phyloP scores from a whole-genome alignment of 2,888 invertebrate species.

The Ormyrus nitidulus region DNA sequence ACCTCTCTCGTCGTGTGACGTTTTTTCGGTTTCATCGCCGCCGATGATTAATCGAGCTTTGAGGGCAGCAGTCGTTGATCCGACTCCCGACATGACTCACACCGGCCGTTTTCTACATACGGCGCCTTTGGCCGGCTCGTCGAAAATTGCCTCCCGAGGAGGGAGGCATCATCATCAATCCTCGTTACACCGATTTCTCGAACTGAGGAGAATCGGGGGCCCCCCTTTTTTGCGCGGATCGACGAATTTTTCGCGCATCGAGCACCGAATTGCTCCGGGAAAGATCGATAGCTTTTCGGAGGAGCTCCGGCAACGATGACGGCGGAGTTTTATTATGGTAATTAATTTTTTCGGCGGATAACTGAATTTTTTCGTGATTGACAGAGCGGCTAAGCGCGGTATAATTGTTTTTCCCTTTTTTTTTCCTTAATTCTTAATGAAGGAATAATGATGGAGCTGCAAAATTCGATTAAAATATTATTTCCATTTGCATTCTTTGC shows the following conservation, averaged over 20 bases:
- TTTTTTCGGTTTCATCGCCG: constrained; percentile 54
- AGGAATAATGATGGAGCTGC: no score
- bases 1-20: constrained; percentile 31
- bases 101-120: neutral
- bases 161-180: constrained; percentile 53
- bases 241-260: constrained; percentile 29
- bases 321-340: constrained; percentile 39
- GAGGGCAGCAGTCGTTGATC: constrained; percentile 48
- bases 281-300: neutral
- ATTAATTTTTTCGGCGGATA: constrained; percentile 33
- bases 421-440: no score
- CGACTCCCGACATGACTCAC: constrained; percentile 50
- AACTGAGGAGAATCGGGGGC: neutral
- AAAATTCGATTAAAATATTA: no score
- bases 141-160: constrained; percentile 49
- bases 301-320: constrained; percentile 12
- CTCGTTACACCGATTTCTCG: constrained; percentile 54
- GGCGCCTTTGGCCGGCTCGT: neutral
- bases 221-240: constrained; percentile 25
- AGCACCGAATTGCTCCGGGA: neutral
- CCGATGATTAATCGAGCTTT: constrained; percentile 57
- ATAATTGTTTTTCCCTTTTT: neutral
- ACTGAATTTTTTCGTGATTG: constrained; percentile 18
- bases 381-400: neutral
- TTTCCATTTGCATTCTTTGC: no score